Conservation (phyloP, 2,888 invertebrate species). For the Drosophila niveifrons region DNA sequence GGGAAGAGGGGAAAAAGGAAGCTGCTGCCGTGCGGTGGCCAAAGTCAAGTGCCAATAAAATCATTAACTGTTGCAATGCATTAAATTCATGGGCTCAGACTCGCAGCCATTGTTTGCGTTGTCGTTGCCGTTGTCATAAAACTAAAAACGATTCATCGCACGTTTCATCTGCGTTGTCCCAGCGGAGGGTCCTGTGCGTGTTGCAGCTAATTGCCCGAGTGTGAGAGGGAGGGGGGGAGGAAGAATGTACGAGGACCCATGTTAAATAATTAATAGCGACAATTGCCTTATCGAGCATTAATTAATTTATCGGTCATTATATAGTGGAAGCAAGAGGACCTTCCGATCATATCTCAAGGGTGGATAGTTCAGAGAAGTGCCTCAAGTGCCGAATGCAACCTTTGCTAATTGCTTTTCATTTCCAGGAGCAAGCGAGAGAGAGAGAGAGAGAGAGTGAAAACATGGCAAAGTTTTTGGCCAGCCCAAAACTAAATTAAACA, state of each 20-base stretch:
- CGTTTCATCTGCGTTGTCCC: slow-evolving; percentile 32
- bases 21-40: slow-evolving; percentile 18
- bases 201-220: slow-evolving; percentile 62
- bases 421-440: background rate
- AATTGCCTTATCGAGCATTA: slow-evolving; percentile 76
- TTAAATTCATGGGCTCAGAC: slow-evolving; percentile 62
- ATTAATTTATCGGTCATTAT: slow-evolving; percentile 75
- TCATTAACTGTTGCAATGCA: slow-evolving; percentile 78
- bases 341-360: slow-evolving; percentile 33
- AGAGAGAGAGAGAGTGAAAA: background rate
- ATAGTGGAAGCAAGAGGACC: slow-evolving; percentile 31
- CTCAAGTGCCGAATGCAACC: slow-evolving; percentile 12
- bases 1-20: background rate
- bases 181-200: slow-evolving; percentile 26
- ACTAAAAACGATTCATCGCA: slow-evolving; percentile 46
- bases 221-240: background rate
- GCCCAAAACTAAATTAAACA: slow-evolving; percentile 36
- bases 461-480: slow-evolving; percentile 34
- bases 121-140: slow-evolving; percentile 61
- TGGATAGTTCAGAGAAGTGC: slow-evolving; percentile 6
- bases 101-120: slow-evolving; percentile 21
- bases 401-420: slow-evolving; percentile 61
- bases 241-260: slow-evolving; percentile 27
- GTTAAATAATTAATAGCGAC: slow-evolving; percentile 70
- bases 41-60: slow-evolving; percentile 73